phyloP scores from a whole-genome alignment of 2,797 vertebrate species.

The Poecilia wingei region DNA sequence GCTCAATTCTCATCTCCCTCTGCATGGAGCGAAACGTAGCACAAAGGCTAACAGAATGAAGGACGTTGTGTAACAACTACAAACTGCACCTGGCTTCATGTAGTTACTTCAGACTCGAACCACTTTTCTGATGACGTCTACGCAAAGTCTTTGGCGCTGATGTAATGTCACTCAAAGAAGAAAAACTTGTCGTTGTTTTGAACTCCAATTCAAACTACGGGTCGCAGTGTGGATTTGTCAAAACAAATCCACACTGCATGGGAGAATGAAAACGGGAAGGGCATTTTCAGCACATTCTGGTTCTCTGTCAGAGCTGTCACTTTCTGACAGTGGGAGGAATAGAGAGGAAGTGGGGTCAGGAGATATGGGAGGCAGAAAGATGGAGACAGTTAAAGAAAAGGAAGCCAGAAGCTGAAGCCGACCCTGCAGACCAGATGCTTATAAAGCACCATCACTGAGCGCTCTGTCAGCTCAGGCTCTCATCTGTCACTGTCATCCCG shows the following conservation, averaged over 20 bases:
- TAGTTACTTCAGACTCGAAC: neutral
- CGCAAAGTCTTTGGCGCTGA: neutral
- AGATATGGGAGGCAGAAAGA: constrained; percentile 43
- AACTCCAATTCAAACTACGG: neutral
- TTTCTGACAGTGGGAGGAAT: constrained; percentile 24
- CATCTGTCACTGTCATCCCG: constrained; percentile 69
- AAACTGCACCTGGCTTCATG: neutral
- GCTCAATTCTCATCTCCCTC: too few relatives aligned
- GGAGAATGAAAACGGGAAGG: neutral
- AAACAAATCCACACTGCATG: constrained; percentile 3
- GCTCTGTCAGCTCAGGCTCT: constrained; percentile 64
- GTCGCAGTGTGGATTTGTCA: neutral
- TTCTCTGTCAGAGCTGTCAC: constrained; percentile 50
- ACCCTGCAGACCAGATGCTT: constrained; percentile 69
- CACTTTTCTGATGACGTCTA: neutral
- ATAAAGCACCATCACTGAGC: constrained; percentile 71
- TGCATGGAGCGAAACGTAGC: too few relatives aligned
- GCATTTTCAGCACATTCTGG: constrained; percentile 26
- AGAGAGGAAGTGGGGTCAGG: constrained; percentile 35
- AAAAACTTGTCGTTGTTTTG: neutral
- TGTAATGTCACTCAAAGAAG: neutral
- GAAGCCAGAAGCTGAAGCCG: constrained; percentile 61
- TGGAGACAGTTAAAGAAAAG: constrained; percentile 60
- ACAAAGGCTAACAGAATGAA: neutral
- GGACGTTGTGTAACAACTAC: neutral